phyloP scores from a whole-genome alignment of 2,113 vertebrate species.

The Desmodus rotundus region DNA sequence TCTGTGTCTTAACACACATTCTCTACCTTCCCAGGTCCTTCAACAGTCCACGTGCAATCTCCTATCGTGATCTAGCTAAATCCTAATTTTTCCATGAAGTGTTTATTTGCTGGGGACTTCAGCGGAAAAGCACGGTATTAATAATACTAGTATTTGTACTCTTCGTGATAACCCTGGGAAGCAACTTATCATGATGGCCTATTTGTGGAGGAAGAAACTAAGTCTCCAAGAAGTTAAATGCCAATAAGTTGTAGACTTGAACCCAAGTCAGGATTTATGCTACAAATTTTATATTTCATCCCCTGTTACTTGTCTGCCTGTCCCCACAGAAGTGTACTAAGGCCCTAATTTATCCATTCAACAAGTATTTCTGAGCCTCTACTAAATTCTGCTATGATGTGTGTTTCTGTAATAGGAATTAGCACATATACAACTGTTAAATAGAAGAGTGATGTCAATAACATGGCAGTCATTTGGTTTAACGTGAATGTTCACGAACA shows the following conservation, averaged over 20 bases:
- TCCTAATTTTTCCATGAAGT: not conserved
- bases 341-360: not conserved
- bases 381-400: not conserved
- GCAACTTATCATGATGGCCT: not conserved
- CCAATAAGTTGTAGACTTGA: not conserved
- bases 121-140: not conserved
- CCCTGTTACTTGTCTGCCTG: not conserved
- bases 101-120: not conserved
- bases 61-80: not conserved
- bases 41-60: not conserved
- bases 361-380: not conserved
- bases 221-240: not conserved
- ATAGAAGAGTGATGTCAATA: not conserved
- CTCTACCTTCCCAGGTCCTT: not conserved
- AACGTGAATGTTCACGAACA: not conserved
- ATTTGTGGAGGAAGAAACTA: not conserved
- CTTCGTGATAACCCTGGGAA: not conserved
- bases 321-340: not conserved
- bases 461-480: not conserved
- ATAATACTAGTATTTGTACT: not conserved
- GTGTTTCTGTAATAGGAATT: not conserved
- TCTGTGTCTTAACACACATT: not conserved
- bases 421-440: not conserved
- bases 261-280: not conserved
- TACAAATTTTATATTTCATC: not conserved